Percentiles rank a stretch among this genome's conserved stretches.
Conservation (phyloP, 2,113 vertebrate species). For the Cryptoleucopteryx plumbea region DNA sequence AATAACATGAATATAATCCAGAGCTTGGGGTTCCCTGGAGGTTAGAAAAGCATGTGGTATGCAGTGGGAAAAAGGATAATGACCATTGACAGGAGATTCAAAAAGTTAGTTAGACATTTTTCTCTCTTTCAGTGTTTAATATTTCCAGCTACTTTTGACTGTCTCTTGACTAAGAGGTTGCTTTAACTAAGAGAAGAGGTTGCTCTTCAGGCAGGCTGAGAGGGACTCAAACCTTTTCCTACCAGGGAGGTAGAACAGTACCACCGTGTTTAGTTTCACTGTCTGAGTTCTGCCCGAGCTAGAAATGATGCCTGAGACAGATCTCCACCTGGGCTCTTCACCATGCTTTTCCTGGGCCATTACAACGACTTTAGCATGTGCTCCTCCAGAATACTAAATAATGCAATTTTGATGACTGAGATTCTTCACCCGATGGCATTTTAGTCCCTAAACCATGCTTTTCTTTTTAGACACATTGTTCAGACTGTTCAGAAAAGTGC, state of each 20-base stretch:
- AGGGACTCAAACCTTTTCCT: background rate
- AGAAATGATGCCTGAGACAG: background rate
- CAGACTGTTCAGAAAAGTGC: background rate
- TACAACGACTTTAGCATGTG: background rate
- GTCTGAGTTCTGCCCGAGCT: background rate
- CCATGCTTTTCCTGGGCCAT: background rate
- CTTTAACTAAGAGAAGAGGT: background rate
- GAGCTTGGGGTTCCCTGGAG: background rate
- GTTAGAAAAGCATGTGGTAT: background rate
- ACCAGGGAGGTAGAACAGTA: background rate
- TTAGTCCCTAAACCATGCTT: background rate
- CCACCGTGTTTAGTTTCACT: background rate
- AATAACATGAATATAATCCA: background rate
- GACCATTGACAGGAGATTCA: background rate
- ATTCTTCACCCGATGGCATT: background rate
- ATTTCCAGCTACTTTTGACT: background rate
- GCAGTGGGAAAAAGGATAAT: background rate
- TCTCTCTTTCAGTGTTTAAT: background rate
- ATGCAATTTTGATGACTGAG: background rate
- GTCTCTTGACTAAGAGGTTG: background rate
- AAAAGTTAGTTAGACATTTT: background rate
- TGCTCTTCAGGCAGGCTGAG: background rate
- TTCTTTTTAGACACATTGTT: background rate
- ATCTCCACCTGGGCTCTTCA: background rate
- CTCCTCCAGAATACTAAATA: background rate